Percentiles rank a stretch among this genome's conserved stretches.
phyloP scores from a whole-genome alignment of 1,140 invertebrate genomes.

The Battus philenor region DNA sequence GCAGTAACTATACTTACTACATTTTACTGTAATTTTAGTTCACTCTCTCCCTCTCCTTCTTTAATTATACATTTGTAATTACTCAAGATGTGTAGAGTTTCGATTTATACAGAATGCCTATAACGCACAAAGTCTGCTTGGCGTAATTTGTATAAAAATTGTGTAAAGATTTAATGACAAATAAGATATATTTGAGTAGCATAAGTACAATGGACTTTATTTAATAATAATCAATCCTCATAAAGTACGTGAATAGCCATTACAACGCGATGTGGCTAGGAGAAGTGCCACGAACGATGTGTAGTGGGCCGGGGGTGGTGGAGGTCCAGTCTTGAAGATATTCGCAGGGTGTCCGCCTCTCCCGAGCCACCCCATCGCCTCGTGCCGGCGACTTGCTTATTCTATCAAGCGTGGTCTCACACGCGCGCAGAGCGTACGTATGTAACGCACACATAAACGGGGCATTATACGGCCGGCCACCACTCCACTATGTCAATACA shows the following conservation, averaged over 20 bases:
- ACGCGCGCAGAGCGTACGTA: conserved; percentile 38
- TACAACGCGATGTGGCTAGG: conserved; percentile 60
- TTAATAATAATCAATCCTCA: conserved; percentile 36
- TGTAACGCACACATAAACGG: conserved; percentile 43
- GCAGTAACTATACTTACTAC: too few relatives aligned
- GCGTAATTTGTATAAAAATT: too few relatives aligned
- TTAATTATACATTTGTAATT: too few relatives aligned
- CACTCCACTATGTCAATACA: conserved; percentile 77
- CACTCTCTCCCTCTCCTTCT: too few relatives aligned
- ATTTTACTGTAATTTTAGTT: too few relatives aligned
- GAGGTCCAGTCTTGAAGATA: conserved; percentile 71
- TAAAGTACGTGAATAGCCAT: conserved; percentile 60
- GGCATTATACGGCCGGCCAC: conserved; percentile 74
- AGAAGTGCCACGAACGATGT: conserved; percentile 71
- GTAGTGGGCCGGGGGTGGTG: conserved; percentile 66
- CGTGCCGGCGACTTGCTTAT: conserved; percentile 74
- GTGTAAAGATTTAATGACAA: too few relatives aligned
- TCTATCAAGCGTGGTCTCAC: conserved; percentile 72
- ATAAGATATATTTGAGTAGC: too few relatives aligned
- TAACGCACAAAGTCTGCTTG: too few relatives aligned
- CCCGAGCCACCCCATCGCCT: conserved; percentile 27
- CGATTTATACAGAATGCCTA: too few relatives aligned
- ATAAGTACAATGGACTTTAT: too few relatives aligned
- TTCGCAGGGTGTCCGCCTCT: conserved; percentile 37
- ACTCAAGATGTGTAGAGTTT: too few relatives aligned